Percentiles rank a stretch among this genome's conserved stretches.
phyloP scores from a whole-genome alignment of 2,888 invertebrate species.

The Euproctis similis region DNA sequence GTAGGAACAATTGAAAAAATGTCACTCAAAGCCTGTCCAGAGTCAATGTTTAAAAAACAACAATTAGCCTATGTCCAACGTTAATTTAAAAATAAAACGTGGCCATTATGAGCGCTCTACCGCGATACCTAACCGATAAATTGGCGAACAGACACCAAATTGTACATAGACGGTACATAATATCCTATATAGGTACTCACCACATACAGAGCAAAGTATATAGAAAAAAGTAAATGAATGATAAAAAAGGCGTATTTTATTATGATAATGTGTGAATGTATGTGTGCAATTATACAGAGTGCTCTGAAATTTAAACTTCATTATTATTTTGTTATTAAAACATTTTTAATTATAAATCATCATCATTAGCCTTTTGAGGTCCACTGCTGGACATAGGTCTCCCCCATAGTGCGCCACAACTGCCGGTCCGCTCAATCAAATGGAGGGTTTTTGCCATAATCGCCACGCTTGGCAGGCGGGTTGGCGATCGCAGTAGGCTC shows the following conservation, averaged over 20 bases:
- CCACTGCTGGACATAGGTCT: no score
- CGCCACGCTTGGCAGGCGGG: no score
- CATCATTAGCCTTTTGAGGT: no score
- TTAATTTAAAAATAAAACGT: constrained; percentile 7
- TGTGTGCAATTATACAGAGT: constrained; percentile 55
- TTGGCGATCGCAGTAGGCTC: no score
- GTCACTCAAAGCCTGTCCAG: no score
- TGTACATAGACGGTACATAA: constrained; percentile 21
- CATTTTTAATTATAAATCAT: no score
- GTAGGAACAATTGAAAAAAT: no score
- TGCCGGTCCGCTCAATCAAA: no score
- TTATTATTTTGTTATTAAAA: constrained; percentile 10
- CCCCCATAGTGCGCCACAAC: no score
- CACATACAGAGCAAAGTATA: constrained; percentile 53
- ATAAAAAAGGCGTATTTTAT: constrained; percentile 74
- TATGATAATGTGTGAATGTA: constrained; percentile 66
- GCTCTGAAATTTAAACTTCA: constrained; percentile 20
- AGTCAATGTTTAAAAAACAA: no score
- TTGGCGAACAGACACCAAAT: constrained; percentile 30
- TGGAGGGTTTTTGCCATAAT: no score
- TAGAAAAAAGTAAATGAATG: constrained; percentile 74
- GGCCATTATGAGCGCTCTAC: constrained; percentile 8
- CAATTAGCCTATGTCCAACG: no score
- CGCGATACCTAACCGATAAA: constrained; percentile 19
- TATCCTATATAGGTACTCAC: constrained; percentile 23